Percentiles rank a stretch among this genome's conserved stretches.
Evolutionary conservation across 2,888 invertebrate genomes (phyloP).

Genomic region (Xestia rhomboidea): DNA sequence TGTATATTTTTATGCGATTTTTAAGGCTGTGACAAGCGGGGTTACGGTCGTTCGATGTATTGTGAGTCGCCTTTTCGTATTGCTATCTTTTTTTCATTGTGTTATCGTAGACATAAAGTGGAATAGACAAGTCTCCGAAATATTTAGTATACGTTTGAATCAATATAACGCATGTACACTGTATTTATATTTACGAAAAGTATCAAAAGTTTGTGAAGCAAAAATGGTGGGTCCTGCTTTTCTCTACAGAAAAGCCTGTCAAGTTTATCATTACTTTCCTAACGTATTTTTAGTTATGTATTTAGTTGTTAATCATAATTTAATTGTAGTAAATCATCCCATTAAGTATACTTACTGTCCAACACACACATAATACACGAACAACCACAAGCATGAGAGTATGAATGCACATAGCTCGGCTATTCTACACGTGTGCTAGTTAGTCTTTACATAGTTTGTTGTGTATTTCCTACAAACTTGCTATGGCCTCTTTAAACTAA

Average conservation of each 20-base stretch:
- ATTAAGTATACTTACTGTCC: background rate
- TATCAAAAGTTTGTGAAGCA: background rate
- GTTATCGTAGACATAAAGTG: constrained; percentile 29
- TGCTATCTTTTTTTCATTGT: constrained; percentile 23
- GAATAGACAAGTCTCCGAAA: background rate
- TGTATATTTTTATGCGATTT: constrained; percentile 62
- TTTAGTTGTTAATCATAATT: background rate
- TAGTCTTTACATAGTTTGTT: constrained; percentile 10
- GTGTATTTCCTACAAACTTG: background rate
- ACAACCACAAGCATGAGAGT: background rate
- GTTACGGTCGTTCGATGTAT: constrained; percentile 45
- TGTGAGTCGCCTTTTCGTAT: constrained; percentile 47
- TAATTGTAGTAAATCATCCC: background rate
- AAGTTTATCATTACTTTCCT: background rate
- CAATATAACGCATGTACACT: background rate
- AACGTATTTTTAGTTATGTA: background rate
- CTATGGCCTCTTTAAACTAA: background rate
- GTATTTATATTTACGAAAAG: background rate
- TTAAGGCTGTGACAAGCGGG: constrained; percentile 52
- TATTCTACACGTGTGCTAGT: constrained; percentile 3
- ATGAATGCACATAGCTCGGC: background rate
- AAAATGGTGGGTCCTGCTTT: background rate
- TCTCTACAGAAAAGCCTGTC: background rate
- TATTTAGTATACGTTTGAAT: background rate
- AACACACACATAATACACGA: constrained; percentile 7